These are phyloP conservation scores for Novumbra hubbsi DNA, from an alignment of 2,797 vertebrate genomes.

Conservation along the genomic window DNA sequence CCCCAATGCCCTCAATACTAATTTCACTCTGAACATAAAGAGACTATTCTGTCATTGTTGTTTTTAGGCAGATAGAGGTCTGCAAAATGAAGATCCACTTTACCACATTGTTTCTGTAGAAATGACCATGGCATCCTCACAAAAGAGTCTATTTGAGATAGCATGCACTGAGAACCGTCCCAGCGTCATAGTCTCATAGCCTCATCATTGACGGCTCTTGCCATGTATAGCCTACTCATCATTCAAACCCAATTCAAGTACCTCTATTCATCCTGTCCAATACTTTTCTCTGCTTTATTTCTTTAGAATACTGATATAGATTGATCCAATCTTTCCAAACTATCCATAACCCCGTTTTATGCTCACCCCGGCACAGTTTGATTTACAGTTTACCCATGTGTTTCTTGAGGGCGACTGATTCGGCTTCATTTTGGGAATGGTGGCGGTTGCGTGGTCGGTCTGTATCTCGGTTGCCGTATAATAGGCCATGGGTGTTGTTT, in stretches of 20 bases:
- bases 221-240: conserved; percentile 53
- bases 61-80: conserved; percentile 55
- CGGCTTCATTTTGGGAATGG: not conserved
- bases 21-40: conserved; percentile 53
- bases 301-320: conserved; percentile 29
- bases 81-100: conserved; percentile 68
- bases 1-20: conserved; percentile 60
- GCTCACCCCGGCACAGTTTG: conserved; percentile 18
- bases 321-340: conserved; percentile 36
- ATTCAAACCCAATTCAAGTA: conserved; percentile 64
- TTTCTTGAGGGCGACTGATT: not conserved
- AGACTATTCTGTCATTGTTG: conserved; percentile 59
- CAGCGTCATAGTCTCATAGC: conserved; percentile 65
- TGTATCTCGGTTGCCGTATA: conserved; percentile 44
- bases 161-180: conserved; percentile 56
- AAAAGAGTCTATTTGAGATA: conserved; percentile 66
- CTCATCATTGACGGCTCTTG: conserved; percentile 43
- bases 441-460: conserved; percentile 38
- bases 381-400: not conserved
- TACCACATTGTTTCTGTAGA: conserved; percentile 71
- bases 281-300: conserved; percentile 38
- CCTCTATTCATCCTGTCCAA: conserved; percentile 57
- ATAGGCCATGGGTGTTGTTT: conserved; percentile 54
- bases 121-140: conserved; percentile 71
- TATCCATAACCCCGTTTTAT: conserved; percentile 36